phyloP scores from a whole-genome alignment of 2,797 vertebrate species.

The Rhinoraja longicauda region DNA sequence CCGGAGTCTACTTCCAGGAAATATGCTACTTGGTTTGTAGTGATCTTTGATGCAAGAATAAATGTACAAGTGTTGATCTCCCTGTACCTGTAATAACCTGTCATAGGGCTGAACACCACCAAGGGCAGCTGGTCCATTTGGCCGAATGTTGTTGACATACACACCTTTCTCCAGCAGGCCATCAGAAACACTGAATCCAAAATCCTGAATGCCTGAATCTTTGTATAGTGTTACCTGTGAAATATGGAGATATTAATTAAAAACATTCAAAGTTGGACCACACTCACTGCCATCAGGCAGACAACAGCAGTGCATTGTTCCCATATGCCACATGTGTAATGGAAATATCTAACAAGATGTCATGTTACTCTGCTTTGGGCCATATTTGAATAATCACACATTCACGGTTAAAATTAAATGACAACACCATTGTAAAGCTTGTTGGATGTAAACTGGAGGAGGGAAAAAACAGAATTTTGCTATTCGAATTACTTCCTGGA shows the following conservation, averaged over 20 bases:
- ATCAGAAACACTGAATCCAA: conserved; percentile 95
- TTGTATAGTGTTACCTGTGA: conserved; percentile 74
- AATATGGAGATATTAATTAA: not conserved
- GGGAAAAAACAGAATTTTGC: not conserved
- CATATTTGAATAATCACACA: not conserved
- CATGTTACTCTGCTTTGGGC: not conserved
- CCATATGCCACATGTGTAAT: not conserved
- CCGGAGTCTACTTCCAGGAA: not conserved
- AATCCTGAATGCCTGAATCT: conserved; percentile 80
- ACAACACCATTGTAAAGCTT: not conserved
- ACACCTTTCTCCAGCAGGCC: conserved; percentile 90
- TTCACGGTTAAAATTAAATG: not conserved
- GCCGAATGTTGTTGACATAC: conserved; percentile 88
- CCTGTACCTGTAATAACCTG: conserved; percentile 81
- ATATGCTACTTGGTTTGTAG: not conserved
- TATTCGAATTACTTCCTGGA: not conserved
- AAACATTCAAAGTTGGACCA: not conserved
- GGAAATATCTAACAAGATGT: no score
- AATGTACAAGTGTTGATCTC: not conserved
- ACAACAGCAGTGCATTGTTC: no score
- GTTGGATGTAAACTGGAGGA: not conserved
- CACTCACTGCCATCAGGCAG: not conserved
- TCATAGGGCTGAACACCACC: conserved; percentile 83
- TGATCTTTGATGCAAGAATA: not conserved
- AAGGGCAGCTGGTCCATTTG: conserved; percentile 77